Percentiles rank a stretch among this genome's conserved stretches.
phyloP scores from a whole-genome alignment of 2,797 vertebrate species.

The Falco columbarius region DNA sequence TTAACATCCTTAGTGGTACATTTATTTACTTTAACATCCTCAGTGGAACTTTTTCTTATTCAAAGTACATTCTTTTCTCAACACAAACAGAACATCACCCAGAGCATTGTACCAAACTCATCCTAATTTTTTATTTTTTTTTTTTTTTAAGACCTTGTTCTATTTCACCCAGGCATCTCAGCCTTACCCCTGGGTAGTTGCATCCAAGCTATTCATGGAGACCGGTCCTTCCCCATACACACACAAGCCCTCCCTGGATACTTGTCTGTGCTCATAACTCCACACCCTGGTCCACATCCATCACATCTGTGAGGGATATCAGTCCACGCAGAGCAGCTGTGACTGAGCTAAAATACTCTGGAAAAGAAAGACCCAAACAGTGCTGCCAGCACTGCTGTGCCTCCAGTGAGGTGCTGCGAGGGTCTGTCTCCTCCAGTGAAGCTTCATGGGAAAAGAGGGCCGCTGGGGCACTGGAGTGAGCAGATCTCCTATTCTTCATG shows the following conservation, averaged over 20 bases:
- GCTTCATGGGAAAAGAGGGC: background rate
- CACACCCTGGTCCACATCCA: background rate
- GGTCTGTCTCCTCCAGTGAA: background rate
- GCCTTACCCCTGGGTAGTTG: no score
- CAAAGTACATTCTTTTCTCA: no score
- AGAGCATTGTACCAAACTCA: no score
- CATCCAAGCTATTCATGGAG: background rate
- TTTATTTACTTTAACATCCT: no score
- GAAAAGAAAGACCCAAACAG: background rate
- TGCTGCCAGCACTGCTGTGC: background rate
- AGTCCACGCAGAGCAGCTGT: background rate
- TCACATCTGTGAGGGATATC: background rate
- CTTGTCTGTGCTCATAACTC: background rate
- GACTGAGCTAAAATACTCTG: background rate
- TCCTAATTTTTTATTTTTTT: no score
- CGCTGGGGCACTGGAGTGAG: no score
- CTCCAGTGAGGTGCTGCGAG: background rate
- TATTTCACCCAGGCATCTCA: background rate
- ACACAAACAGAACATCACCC: no score
- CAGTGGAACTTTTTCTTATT: no score
- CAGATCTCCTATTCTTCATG: background rate
- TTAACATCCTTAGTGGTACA: no score
- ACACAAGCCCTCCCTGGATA: background rate
- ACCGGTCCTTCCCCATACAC: background rate
- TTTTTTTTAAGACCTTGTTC: no score